Percentiles rank a stretch among this genome's conserved stretches.
Conservation (phyloP, 2,888 invertebrate genomes). For the Drosophila helvetica region DNA sequence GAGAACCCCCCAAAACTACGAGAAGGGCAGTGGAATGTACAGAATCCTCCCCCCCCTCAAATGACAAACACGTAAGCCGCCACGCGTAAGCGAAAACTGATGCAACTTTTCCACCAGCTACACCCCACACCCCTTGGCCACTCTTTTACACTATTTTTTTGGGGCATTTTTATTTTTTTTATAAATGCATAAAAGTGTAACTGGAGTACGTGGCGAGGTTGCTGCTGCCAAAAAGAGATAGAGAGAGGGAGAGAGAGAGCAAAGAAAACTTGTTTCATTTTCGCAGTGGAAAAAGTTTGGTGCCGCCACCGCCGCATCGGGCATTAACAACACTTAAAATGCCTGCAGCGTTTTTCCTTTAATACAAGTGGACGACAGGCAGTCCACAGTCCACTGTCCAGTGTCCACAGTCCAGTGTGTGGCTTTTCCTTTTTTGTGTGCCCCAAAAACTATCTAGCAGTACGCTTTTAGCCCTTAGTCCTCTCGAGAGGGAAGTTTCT, state of each 20-base stretch:
- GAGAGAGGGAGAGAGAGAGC: slow-evolving; percentile 43
- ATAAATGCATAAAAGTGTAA: slow-evolving; percentile 71
- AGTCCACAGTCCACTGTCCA: neutral
- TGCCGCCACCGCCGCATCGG: slow-evolving; percentile 55
- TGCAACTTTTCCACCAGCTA: slow-evolving; percentile 52
- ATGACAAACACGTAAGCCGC: slow-evolving; percentile 54
- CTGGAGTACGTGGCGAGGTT: slow-evolving; percentile 15
- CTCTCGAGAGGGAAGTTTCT: neutral
- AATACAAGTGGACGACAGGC: slow-evolving; percentile 69
- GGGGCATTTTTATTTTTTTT: slow-evolving; percentile 49
- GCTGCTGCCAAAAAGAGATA: slow-evolving; percentile 56
- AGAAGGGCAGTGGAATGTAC: slow-evolving; percentile 7
- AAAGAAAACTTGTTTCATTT: slow-evolving; percentile 73
- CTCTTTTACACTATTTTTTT: slow-evolving; percentile 42
- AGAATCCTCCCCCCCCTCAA: slow-evolving; percentile 31
- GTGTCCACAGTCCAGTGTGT: slow-evolving; percentile 41
- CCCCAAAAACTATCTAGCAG: neutral
- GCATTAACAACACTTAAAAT: slow-evolving; percentile 78
- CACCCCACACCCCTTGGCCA: neutral
- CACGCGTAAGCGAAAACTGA: slow-evolving; percentile 59
- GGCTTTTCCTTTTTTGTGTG: slow-evolving; percentile 19
- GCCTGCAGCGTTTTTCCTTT: slow-evolving; percentile 76
- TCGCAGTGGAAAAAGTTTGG: slow-evolving; percentile 64
- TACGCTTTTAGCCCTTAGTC: neutral
- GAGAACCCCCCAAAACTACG: slow-evolving; percentile 28